phyloP scores from a whole-genome alignment of 1,140 invertebrate genomes.

The Amphibalanus amphitrite region DNA sequence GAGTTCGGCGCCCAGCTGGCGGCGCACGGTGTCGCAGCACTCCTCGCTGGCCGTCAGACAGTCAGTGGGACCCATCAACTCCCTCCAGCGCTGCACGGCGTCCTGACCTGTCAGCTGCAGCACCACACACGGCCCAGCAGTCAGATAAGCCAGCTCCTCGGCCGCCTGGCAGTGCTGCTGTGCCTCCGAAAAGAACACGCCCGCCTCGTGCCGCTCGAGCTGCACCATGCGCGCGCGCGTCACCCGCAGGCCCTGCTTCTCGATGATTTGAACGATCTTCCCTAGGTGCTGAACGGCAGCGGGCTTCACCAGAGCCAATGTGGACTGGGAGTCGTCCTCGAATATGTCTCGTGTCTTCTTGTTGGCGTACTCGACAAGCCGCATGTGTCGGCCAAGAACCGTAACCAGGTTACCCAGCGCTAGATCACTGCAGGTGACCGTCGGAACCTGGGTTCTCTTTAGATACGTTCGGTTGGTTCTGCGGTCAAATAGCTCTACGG shows the following conservation, averaged over 20 bases:
- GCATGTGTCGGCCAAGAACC: neutral
- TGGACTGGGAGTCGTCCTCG: neutral
- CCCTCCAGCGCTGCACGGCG: neutral
- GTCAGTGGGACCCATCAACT: neutral
- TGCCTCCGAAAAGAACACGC: neutral
- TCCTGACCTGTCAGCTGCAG: neutral
- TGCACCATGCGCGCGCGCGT: neutral
- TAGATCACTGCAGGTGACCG: neutral
- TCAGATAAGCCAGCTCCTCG: neutral
- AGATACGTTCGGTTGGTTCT: neutral
- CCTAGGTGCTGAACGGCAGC: neutral
- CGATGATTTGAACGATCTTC: neutral
- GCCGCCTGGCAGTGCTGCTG: neutral
- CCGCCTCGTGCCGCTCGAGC: neutral
- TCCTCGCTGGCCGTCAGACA: neutral
- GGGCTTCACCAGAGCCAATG: neutral
- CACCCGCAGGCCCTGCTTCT: neutral
- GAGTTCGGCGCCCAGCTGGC: neutral
- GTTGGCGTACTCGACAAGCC: neutral
- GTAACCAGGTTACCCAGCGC: neutral
- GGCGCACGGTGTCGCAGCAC: neutral
- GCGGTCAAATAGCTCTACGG: neutral
- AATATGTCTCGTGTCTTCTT: neutral
- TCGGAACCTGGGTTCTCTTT: neutral
- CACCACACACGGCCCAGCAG: neutral